Base-by-base conservation (phyloP, 2,797 vertebrate species). In the Gambelia wislizenii region DNA sequence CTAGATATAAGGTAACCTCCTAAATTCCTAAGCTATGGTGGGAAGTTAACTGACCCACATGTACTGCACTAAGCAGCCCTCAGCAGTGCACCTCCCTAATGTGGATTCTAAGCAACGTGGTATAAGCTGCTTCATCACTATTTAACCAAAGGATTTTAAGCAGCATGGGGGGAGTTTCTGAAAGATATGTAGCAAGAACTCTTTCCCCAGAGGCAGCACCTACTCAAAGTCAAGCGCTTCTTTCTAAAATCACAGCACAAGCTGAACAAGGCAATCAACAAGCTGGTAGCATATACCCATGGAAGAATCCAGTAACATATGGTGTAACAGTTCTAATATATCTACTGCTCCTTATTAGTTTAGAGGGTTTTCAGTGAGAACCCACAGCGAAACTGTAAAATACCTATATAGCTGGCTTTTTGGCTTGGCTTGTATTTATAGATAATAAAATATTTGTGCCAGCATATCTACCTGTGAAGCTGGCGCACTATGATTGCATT, bases 31-130 rank as follows among this genome's bases (percentile, higher is more conserved):
- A 61, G 56, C 49, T 80, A 49, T 72, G n/a, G 36, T 33, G n/a
- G 7, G 14, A 47, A 54, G 30, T 36, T 81, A 42, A 70, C 18
- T 86, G 39, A 80, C 30, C 30, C 25, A 39, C 36, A 33, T 83
- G 44, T 67, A 36, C 69, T 78, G 36, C 72, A 84, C 42, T 64
- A 69, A 83, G 33, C 79, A 81, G n/a, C 49, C 56, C 36, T 54
- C 52, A 25, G 4, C 82, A 78, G 25, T 76, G 39, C 42, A 25
- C 44, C 70, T 67, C 44, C 85, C 75, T 78, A 69, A 44, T 67
- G 36, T 67, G 82, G 47, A 84, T 84, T 89, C 74, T 77, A 69
- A 84, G n/a, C 61, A 78, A 86, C 30, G 47, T 7, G 18, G 52
- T 44, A 39, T 49, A 69, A 61, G 80, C 52, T 59, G 30, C 54